phyloP scores from a whole-genome alignment of 1,140 invertebrate species.

The Apis laboriosa region DNA sequence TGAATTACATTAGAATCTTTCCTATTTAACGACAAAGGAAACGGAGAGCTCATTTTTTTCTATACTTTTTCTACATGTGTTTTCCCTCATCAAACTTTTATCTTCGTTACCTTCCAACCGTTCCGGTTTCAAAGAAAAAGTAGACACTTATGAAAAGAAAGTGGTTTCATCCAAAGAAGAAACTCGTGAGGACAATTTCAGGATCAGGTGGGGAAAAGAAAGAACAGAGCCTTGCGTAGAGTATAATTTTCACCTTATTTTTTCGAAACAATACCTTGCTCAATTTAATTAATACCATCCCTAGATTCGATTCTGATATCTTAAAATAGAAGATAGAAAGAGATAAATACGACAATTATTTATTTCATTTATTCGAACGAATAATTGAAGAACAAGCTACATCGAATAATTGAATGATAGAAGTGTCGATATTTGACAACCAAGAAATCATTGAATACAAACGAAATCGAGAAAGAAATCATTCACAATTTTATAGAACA shows the following conservation, averaged over 20 bases:
- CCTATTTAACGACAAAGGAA: not conserved
- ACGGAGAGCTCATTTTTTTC: not conserved
- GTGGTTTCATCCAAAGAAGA: not conserved
- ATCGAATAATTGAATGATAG: too few species aligned
- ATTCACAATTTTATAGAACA: too few species aligned
- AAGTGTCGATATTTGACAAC: too few species aligned
- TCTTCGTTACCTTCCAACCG: not conserved
- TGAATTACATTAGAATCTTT: not conserved
- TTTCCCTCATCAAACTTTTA: not conserved
- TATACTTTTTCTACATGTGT: not conserved
- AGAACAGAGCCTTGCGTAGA: not conserved
- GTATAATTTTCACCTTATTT: not conserved
- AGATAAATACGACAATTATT: too few species aligned
- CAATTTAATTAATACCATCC: slow-evolving; percentile 8
- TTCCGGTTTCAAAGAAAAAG: not conserved
- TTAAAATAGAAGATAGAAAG: not conserved
- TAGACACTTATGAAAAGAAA: not conserved
- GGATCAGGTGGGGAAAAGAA: not conserved
- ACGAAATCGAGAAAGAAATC: too few species aligned
- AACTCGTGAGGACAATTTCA: not conserved
- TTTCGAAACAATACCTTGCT: not conserved
- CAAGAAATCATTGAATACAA: too few species aligned
- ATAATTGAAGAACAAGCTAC: too few species aligned
- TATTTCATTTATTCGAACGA: too few species aligned
- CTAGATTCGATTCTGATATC: not conserved